Conservation (phyloP, 2,797 vertebrate species). For the Cossypha niveicapilla region DNA sequence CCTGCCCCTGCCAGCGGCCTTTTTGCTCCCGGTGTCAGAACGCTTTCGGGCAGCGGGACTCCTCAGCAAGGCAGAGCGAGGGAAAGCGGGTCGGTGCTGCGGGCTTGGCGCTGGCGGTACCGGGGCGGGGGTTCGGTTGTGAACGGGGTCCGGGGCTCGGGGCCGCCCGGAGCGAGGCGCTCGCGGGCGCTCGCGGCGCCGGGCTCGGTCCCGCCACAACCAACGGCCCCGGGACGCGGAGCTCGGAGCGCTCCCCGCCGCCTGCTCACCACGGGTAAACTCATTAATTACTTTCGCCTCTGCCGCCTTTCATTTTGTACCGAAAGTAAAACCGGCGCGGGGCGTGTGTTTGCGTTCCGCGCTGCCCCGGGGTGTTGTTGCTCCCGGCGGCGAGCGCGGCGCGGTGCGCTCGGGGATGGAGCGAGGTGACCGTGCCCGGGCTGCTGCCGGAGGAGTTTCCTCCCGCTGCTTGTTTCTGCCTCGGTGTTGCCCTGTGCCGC, state of each 20-base stretch:
- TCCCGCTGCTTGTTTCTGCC: not conserved
- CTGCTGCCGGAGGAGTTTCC: not conserved
- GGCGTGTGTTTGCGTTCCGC: not conserved
- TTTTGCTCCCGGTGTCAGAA: not conserved
- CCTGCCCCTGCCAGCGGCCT: not conserved
- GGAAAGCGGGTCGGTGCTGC: not conserved
- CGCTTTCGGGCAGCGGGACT: fast-evolving
- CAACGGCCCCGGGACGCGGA: not conserved
- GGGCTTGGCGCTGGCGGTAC: not conserved
- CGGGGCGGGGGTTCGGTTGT: not conserved
- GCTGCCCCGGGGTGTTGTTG: not conserved
- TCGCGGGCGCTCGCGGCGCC: not conserved
- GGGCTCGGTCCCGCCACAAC: not conserved
- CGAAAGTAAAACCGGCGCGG: not conserved
- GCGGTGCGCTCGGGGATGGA: not conserved
- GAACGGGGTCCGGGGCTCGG: not conserved
- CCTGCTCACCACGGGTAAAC: not conserved
- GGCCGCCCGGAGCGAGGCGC: not conserved
- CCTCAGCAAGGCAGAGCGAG: fast-evolving
- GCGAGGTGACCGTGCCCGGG: not conserved
- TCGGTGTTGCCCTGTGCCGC: not conserved
- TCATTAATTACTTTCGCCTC: fast-evolving
- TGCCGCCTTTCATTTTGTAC: not conserved
- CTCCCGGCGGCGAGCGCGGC: not conserved
- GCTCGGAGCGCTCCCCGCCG: not conserved